Evolutionary conservation across 2,888 invertebrate species (phyloP).

Genomic region (Tenodera sinensis): DNA sequence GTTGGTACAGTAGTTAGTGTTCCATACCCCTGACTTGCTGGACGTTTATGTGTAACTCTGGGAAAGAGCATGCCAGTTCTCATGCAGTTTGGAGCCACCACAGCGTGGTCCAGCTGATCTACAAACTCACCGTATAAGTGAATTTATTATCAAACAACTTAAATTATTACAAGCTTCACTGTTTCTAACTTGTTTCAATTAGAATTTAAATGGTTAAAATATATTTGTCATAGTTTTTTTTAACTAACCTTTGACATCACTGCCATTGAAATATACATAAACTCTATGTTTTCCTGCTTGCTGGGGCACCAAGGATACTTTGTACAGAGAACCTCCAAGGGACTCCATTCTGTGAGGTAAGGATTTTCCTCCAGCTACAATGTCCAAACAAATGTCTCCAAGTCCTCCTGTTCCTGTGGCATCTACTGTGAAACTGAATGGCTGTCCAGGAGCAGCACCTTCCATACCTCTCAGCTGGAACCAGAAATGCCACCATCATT

Average conservation of each 20-base stretch:
- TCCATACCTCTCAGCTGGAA: conserved; percentile 60
- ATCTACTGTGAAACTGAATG: conserved; percentile 79
- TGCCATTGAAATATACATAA: conserved; percentile 92
- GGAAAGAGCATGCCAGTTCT: no score
- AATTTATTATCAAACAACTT: no score
- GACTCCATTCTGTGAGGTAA: conserved; percentile 78
- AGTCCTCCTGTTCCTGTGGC: conserved; percentile 75
- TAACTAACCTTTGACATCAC: conserved; percentile 57
- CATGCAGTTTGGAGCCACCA: no score
- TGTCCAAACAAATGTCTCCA: conserved; percentile 84
- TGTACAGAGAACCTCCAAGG: conserved; percentile 61
- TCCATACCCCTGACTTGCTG: no score
- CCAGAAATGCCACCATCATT: background rate
- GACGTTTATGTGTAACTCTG: no score
- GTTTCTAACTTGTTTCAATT: no score
- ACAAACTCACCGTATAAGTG: no score
- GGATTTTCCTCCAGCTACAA: conserved; percentile 84
- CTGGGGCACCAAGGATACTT: conserved; percentile 53
- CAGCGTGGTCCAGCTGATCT: no score
- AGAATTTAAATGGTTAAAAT: no score
- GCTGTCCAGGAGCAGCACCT: conserved; percentile 78
- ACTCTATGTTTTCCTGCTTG: conserved; percentile 62
- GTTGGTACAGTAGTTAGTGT: no score
- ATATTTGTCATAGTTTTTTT: no score
- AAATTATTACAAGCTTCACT: no score